Evolutionary conservation across 2,888 invertebrate species (phyloP).

Genomic region (Itoplectis maculator): DNA sequence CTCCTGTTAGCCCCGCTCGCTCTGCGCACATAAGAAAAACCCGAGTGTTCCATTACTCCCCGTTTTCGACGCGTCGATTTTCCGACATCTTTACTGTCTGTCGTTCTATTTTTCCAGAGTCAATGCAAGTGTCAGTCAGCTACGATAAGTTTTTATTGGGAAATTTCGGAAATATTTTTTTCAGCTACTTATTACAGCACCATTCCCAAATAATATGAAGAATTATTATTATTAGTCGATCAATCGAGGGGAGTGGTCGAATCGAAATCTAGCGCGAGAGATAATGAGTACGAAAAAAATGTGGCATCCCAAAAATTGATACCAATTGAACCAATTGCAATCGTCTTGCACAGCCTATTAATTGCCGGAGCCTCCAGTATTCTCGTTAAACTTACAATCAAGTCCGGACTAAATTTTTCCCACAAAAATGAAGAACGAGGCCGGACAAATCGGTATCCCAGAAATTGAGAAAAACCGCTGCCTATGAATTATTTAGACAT

Average conservation of each 20-base stretch:
- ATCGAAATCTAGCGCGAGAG: neutral
- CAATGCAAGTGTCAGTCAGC: slow-evolving; percentile 28
- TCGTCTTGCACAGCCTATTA: neutral
- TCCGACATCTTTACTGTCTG: slow-evolving; percentile 4
- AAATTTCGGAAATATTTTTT: slow-evolving; percentile 2
- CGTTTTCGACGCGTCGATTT: neutral
- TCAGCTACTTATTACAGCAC: slow-evolving; percentile 23
- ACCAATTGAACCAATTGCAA: neutral
- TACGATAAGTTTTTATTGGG: slow-evolving; percentile 15
- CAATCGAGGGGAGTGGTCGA: neutral
- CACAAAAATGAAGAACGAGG: neutral
- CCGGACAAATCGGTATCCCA: neutral
- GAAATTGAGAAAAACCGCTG: neutral
- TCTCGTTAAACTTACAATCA: neutral
- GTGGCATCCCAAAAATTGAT: neutral
- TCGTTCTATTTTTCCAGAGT: slow-evolving; percentile 32
- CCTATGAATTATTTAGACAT: neutral
- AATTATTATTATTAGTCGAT: slow-evolving; percentile 5
- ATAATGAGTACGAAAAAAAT: neutral
- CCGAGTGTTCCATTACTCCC: slow-evolving; percentile 14
- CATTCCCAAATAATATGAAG: slow-evolving; percentile 28
- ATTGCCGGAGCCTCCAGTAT: neutral
- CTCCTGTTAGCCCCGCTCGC: slow-evolving; percentile 89
- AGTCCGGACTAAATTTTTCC: neutral
- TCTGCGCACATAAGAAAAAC: slow-evolving; percentile 71